A percentile compares a stretch with the other conserved stretches of the same genome.
Evolutionary conservation across 2,113 vertebrate genomes (phyloP).

Genomic region (Zingel zingel): DNA sequence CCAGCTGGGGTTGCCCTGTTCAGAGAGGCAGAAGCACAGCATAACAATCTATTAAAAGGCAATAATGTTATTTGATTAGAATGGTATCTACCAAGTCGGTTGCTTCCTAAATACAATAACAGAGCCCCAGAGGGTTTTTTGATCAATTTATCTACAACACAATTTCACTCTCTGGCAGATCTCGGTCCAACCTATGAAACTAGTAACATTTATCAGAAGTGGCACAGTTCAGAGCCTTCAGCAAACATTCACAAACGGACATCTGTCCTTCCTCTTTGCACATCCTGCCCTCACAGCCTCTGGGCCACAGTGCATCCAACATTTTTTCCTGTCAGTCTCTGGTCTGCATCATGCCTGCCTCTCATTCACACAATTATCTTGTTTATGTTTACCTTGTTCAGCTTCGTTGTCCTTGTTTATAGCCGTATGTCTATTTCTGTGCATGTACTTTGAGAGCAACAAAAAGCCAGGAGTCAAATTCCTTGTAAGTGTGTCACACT

Average conservation of each 20-base stretch:
- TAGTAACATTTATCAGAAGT: neutral
- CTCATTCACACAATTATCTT: neutral
- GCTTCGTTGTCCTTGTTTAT: no score
- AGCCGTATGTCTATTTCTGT: no score
- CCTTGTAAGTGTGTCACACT: no score
- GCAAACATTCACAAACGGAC: constrained; percentile 27
- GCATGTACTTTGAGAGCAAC: no score
- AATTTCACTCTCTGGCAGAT: constrained; percentile 6
- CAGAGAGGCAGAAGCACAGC: neutral
- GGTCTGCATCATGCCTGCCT: neutral
- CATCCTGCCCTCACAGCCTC: constrained; percentile 30
- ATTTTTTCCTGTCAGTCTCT: constrained; percentile 49
- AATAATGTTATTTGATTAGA: constrained; percentile 12
- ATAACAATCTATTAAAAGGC: constrained; percentile 13
- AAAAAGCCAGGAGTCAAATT: no score
- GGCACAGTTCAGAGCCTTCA: constrained; percentile 10
- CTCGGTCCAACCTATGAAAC: neutral
- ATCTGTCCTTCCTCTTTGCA: constrained; percentile 51
- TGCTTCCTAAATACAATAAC: constrained; percentile 10
- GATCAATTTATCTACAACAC: constrained; percentile 19
- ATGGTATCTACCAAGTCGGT: constrained; percentile 2
- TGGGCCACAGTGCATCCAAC: constrained; percentile 9
- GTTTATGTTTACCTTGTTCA: no score
- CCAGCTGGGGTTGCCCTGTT: neutral
- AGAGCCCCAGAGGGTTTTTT: neutral